phyloP scores from a whole-genome alignment of 2,113 vertebrate genomes.

The Trematomus loennbergii region DNA sequence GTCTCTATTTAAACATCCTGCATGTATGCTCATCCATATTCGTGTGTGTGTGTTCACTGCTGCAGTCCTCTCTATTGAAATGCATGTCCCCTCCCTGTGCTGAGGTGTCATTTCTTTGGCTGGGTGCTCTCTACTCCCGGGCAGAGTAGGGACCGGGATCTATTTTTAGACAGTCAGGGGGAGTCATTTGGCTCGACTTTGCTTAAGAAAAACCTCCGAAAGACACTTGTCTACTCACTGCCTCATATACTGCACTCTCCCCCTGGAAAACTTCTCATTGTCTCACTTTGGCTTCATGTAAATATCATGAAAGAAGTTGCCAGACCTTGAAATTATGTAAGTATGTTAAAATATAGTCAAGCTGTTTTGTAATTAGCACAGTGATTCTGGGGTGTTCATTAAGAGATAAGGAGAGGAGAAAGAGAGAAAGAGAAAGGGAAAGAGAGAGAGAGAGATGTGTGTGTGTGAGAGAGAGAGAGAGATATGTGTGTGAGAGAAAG shows the following conservation, averaged over 20 bases:
- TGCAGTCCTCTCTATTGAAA: constrained; percentile 45
- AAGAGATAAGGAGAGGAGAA: constrained; percentile 51
- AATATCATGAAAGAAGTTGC: constrained; percentile 42
- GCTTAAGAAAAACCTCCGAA: constrained; percentile 47
- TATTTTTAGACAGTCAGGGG: constrained; percentile 69
- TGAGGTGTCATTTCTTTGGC: constrained; percentile 46
- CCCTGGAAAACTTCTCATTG: background rate
- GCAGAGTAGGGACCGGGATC: background rate
- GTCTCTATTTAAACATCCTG: background rate
- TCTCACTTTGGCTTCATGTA: constrained; percentile 15
- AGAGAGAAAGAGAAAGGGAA: no score
- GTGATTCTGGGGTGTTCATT: constrained; percentile 52
- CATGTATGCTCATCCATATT: background rate
- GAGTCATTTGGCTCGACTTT: constrained; percentile 44
- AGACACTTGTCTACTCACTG: constrained; percentile 9
- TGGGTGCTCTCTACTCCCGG: constrained; percentile 42
- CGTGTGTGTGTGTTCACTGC: background rate
- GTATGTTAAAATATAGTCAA: constrained; percentile 37
- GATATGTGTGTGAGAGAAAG: no score
- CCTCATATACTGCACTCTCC: background rate
- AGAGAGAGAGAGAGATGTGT: background rate
- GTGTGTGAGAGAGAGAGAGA: no score
- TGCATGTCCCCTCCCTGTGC: constrained; percentile 48
- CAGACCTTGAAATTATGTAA: constrained; percentile 52
- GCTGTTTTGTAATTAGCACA: constrained; percentile 58